Conservation (phyloP, 2,888 invertebrate genomes). For the Leptopterna dolabrata region DNA sequence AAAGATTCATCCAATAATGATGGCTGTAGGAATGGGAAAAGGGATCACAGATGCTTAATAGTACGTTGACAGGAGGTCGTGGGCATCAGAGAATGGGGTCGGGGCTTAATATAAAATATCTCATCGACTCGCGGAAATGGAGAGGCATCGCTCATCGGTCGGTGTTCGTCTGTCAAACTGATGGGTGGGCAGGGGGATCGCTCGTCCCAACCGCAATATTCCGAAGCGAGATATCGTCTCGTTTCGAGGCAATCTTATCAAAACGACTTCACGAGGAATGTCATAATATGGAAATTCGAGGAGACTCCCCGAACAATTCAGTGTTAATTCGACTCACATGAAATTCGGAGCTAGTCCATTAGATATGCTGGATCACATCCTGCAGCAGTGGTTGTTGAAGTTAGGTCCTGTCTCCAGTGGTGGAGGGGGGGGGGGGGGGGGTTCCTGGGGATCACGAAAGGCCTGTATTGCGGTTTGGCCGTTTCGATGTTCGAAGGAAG, state of each 20-base stretch:
- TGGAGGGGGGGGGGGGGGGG: too few relatives aligned
- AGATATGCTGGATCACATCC: too few relatives aligned
- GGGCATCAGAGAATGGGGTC: background rate
- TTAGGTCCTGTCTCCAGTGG: too few relatives aligned
- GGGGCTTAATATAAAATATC: slow-evolving; percentile 14
- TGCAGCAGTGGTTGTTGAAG: too few relatives aligned
- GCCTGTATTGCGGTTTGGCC: too few relatives aligned
- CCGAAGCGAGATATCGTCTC: background rate
- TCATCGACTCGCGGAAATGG: slow-evolving; percentile 5
- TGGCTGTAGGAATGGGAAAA: background rate
- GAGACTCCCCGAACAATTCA: background rate
- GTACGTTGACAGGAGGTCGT: background rate
- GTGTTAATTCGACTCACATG: too few relatives aligned
- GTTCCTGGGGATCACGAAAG: too few relatives aligned
- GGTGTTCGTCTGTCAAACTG: background rate
- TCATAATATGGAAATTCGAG: background rate
- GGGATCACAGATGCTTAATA: background rate
- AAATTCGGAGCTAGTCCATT: too few relatives aligned
- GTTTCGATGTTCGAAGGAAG: too few relatives aligned
- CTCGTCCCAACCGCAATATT: background rate
- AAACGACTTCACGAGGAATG: background rate
- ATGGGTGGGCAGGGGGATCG: background rate
- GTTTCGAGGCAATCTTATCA: background rate
- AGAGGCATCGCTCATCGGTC: slow-evolving; percentile 24
- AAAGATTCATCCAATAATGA: background rate